Percentiles rank a stretch among this genome's conserved stretches.
phyloP scores from a whole-genome alignment of 1,140 invertebrate genomes.

The Bombus turneri region DNA sequence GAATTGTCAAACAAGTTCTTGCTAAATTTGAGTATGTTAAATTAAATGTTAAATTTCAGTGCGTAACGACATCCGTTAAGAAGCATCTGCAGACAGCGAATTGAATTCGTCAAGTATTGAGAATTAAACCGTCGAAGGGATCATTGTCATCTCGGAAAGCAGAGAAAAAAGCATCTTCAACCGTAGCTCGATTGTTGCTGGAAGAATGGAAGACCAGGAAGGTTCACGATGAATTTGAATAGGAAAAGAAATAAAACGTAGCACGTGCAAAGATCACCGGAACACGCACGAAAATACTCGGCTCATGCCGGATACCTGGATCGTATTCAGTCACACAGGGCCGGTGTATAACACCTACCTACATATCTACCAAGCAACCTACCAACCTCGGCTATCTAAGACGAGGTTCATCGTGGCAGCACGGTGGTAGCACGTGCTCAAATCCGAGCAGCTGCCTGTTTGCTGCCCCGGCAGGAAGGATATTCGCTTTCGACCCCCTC shows the following conservation, averaged over 20 bases:
- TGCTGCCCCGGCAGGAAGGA: conserved; percentile 62
- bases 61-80: neutral
- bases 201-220: neutral
- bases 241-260: conserved; percentile 8
- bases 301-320: conserved; percentile 23
- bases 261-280: conserved; percentile 24
- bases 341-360: conserved; percentile 55
- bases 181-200: neutral
- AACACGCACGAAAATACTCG: neutral
- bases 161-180: neutral
- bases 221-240: conserved; percentile 9
- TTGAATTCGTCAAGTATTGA: neutral
- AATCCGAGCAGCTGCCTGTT: conserved; percentile 75
- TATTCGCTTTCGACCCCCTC: conserved; percentile 64
- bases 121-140: neutral
- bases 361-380: conserved; percentile 43
- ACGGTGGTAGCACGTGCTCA: conserved; percentile 79
- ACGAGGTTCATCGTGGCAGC: conserved; percentile 48
- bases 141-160: neutral
- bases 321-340: conserved; percentile 32
- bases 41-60: no score
- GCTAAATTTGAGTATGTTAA: no score
- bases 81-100: neutral
- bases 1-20: no score
- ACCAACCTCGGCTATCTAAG: conserved; percentile 55